Base-by-base conservation (phyloP, 2,888 invertebrate genomes). In the Pandemis corylana region DNA sequence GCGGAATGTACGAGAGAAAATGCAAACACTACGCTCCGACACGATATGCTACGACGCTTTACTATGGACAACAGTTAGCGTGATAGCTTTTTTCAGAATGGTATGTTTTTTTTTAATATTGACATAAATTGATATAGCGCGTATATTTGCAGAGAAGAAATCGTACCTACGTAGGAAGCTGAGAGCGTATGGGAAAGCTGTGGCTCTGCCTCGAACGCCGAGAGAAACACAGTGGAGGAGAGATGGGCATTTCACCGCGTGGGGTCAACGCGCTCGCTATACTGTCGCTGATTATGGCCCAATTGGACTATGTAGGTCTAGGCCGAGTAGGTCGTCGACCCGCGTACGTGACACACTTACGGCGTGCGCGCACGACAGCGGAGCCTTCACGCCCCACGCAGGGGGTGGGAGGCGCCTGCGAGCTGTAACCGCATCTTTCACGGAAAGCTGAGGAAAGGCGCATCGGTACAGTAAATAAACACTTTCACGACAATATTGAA, bases 221-320 rank as follows among this genome's bases (percentile, higher is more conserved):
- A 93, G 91, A 91, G 93, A 94, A 93, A 94, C 93, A 94, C 94
- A 92, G 92, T 92, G 87, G 91, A 92, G 86, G 87, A 90, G 92
- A 93, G 93, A 92, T 92, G 91, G 88, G 89, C 92, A 94, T 94
- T 94, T 94, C 94, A 90, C 94, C 91, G 91, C 85, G 88, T 88
- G 90, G 90, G 93, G 94, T 94, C 94, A 93, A 91, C 87, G 94
- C 89, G 89, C 94, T 89, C 87, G 87, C 87, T 88, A 87, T 92
- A 94, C 94, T 94, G 90, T 95, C 94, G 90, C 94, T 94, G 93
- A 94, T 94, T 94, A 90, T 93, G 93, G 84, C 94, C 94, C 93
- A 94, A 94, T 94, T 94, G 90, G 87, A 82, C 82, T 88, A 95
- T 90, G 93, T 94, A 90, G 95, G 95, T 94, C 95, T 95, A 95